phyloP scores from a whole-genome alignment of 2,113 vertebrate genomes.

The Syngnathus typhle region DNA sequence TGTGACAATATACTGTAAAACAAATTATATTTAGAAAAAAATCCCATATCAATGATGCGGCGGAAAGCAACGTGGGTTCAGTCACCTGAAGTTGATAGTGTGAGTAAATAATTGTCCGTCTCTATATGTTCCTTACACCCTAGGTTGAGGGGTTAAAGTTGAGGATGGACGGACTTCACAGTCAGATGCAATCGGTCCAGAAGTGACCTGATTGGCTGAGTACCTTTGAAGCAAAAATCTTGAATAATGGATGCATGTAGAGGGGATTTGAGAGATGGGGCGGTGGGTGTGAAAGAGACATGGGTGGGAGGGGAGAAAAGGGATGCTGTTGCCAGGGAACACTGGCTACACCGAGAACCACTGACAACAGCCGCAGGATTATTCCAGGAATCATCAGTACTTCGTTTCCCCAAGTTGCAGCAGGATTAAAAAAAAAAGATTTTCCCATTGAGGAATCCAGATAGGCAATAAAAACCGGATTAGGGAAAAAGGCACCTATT shows the following conservation, averaged over 20 bases:
- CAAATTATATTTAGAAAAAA: too few species aligned
- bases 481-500: slow-evolving; percentile 1
- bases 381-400: slow-evolving; percentile 22
- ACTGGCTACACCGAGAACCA: slow-evolving; percentile 43
- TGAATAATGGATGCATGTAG: slow-evolving; percentile 35
- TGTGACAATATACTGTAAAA: too few species aligned
- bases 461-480: slow-evolving; percentile 8
- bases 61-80: too few species aligned
- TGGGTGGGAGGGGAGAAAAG: slow-evolving; percentile 28
- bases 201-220: slow-evolving; percentile 36
- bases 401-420: slow-evolving; percentile 19
- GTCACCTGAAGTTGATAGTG: too few species aligned
- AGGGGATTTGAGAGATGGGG: slow-evolving; percentile 11
- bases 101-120: too few species aligned
- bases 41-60: too few species aligned
- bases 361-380: slow-evolving; percentile 38
- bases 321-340: slow-evolving; percentile 72
- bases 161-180: background rate
- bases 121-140: too few species aligned
- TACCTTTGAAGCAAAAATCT: slow-evolving; percentile 26
- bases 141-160: too few species aligned
- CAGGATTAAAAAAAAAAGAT: slow-evolving; percentile 26
- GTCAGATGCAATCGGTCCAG: background rate
- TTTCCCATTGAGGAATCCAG: background rate
- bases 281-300: slow-evolving; percentile 22